Percentiles rank a stretch among this genome's conserved stretches.
Evolutionary conservation across 2,888 invertebrate species (phyloP).

Genomic region (Lycophotia porphyrea): DNA sequence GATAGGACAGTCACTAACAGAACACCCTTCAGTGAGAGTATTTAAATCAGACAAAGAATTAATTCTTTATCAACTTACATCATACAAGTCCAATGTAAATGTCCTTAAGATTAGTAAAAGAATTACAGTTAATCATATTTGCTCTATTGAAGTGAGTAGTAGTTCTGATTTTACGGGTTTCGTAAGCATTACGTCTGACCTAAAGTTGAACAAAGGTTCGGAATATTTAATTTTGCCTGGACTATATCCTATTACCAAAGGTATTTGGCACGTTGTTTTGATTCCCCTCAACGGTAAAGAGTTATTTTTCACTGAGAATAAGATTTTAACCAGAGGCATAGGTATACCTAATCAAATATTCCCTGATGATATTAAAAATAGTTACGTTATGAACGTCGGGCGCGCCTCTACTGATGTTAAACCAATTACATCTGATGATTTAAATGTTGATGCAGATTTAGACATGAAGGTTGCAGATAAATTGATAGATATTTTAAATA

Average conservation of each 20-base stretch:
- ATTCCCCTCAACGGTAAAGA: too few species aligned
- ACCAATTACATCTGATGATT: too few species aligned
- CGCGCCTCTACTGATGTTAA: too few species aligned
- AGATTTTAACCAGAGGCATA: background rate
- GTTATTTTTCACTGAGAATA: too few species aligned
- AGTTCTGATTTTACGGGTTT: background rate
- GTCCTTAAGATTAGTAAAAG: background rate
- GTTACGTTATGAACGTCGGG: too few species aligned
- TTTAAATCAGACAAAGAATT: constrained; percentile 1
- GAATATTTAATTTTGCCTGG: too few species aligned
- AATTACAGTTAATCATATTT: background rate
- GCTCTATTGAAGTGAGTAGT: background rate
- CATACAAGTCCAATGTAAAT: background rate
- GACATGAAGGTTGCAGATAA: too few species aligned
- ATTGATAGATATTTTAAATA: too few species aligned
- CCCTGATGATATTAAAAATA: background rate
- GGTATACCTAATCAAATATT: background rate
- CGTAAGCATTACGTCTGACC: too few species aligned
- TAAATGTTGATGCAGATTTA: too few species aligned
- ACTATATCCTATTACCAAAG: background rate
- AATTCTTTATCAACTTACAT: background rate
- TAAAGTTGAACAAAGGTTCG: too few species aligned
- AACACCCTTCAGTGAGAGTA: background rate
- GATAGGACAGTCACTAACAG: background rate
- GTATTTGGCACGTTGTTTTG: too few species aligned